phyloP scores from a whole-genome alignment of 2,797 vertebrate species.

The Catamblyrhynchus diadema region DNA sequence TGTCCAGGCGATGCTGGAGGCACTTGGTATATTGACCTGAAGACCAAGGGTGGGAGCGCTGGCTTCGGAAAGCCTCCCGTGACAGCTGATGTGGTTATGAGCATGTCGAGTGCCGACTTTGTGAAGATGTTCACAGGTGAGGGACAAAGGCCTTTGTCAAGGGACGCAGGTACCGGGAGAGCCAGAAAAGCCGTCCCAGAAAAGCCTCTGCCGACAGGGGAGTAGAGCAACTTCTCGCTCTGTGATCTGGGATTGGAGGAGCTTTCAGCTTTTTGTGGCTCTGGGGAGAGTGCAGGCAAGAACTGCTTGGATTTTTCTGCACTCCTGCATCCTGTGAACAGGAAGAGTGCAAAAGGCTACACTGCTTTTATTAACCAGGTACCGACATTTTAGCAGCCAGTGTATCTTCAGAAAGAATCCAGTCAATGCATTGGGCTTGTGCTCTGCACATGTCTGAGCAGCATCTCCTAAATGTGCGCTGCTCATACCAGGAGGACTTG shows the following conservation, averaged over 20 bases:
- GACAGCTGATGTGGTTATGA: neutral
- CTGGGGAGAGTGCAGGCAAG: neutral
- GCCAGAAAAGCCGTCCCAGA: neutral
- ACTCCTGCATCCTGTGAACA: neutral
- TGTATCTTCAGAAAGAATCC: neutral
- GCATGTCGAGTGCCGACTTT: neutral
- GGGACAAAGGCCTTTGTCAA: neutral
- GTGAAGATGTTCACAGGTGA: slow-evolving; percentile 16
- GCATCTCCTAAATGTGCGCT: neutral
- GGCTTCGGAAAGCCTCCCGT: neutral
- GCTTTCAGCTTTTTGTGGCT: neutral
- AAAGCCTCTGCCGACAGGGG: neutral
- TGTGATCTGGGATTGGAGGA: neutral
- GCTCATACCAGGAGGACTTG: neutral
- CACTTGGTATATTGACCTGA: neutral
- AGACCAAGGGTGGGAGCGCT: neutral
- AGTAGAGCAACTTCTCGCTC: accelerated
- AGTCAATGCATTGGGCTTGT: neutral
- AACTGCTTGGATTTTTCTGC: neutral
- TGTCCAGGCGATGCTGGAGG: slow-evolving; percentile 68
- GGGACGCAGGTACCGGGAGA: neutral
- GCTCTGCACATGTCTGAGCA: neutral
- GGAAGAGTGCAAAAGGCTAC: neutral
- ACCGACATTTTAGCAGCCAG: neutral
- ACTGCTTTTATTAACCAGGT: neutral